phyloP scores from a whole-genome alignment of 2,888 invertebrate genomes.

The Cheilosia vernalis region DNA sequence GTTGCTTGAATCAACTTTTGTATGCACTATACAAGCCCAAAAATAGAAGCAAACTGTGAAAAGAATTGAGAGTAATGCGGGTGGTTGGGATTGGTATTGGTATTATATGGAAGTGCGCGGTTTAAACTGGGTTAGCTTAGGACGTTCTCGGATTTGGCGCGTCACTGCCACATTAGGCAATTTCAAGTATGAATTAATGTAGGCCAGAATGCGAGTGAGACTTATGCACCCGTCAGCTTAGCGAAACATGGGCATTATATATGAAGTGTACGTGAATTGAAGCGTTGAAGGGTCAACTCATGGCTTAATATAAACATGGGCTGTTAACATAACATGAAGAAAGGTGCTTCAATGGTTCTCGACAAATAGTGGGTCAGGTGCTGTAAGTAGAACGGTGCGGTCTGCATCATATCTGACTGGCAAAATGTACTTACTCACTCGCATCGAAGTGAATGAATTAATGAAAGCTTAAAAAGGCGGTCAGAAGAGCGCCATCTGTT shows the following conservation, averaged over 20 bases:
- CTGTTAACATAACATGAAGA: slow-evolving; percentile 6
- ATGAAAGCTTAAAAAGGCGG: too few relatives aligned
- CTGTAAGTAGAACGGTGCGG: too few relatives aligned
- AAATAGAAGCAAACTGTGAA: slow-evolving; percentile 57
- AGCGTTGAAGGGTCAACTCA: slow-evolving; percentile 33
- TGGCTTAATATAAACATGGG: slow-evolving; percentile 45
- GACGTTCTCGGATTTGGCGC: slow-evolving; percentile 58
- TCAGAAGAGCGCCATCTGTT: too few relatives aligned
- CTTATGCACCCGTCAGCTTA: neutral
- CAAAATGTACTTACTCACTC: too few relatives aligned
- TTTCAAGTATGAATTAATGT: slow-evolving; percentile 68
- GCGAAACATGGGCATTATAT: neutral
- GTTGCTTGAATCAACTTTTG: slow-evolving; percentile 60
- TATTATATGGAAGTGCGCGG: neutral
- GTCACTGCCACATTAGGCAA: slow-evolving; percentile 73
- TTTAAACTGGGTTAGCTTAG: slow-evolving; percentile 69
- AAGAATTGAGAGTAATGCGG: slow-evolving; percentile 53
- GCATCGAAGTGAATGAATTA: too few relatives aligned
- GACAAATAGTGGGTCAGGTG: too few relatives aligned
- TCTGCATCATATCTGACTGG: too few relatives aligned
- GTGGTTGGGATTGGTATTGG: neutral
- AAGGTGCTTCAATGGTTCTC: neutral
- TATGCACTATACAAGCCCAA: slow-evolving; percentile 50
- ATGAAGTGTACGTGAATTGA: slow-evolving; percentile 19
- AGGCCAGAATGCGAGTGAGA: slow-evolving; percentile 28